These are phyloP conservation scores for Achatina immaculata DNA, from an alignment of 1,140 invertebrate species.

Conservation along the genomic window DNA sequence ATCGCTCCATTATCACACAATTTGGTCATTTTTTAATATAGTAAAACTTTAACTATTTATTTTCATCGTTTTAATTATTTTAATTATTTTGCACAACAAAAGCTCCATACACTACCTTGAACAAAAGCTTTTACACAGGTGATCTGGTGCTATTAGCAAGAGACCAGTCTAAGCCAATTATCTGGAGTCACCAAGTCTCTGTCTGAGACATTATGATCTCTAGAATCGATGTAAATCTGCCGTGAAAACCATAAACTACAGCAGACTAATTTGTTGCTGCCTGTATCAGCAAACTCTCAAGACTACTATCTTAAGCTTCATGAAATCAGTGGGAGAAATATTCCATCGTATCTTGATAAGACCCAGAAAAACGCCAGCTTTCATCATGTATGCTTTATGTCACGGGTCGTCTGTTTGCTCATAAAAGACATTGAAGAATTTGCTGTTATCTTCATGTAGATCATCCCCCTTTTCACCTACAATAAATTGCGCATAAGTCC, in stretches of 20 bases:
- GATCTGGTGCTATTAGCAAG: no score
- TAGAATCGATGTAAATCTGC: background rate
- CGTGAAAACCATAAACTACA: background rate
- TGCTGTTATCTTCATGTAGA: background rate
- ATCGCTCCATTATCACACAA: no score
- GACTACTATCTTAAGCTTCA: background rate
- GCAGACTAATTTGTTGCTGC: background rate
- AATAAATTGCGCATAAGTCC: background rate
- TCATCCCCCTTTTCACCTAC: no score
- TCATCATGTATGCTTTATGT: background rate
- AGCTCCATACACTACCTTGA: no score
- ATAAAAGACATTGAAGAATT: background rate
- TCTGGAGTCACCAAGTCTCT: background rate
- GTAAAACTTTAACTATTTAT: no score
- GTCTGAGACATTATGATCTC: background rate
- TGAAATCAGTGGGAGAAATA: background rate
- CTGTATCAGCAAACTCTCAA: background rate
- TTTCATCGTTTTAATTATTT: no score
- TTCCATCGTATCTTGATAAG: background rate
- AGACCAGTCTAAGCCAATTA: background rate
- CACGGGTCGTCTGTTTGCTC: background rate
- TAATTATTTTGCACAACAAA: no score
- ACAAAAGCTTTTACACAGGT: no score
- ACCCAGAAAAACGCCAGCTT: background rate
- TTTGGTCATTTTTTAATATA: no score